Conservation (phyloP, 2,888 invertebrate species). For the Villa cingulata region DNA sequence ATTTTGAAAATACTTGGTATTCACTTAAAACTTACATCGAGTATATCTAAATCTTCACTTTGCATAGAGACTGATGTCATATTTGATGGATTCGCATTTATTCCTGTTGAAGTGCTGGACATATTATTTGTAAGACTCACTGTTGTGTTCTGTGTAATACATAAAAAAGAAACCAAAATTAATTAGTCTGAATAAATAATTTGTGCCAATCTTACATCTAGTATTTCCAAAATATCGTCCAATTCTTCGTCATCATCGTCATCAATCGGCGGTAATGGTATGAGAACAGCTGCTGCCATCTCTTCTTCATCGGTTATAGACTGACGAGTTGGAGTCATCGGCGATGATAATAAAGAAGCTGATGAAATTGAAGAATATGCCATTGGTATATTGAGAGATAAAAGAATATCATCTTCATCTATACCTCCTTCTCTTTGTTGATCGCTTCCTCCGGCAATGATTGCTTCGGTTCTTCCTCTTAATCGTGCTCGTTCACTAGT, state of each 20-base stretch:
- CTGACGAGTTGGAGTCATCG: not conserved
- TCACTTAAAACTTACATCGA: too few relatives aligned
- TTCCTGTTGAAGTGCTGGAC: not conserved
- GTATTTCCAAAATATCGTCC: conserved; percentile 10
- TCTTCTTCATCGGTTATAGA: conserved; percentile 1
- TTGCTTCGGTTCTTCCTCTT: too few relatives aligned
- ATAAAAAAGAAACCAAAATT: not conserved
- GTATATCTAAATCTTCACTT: too few relatives aligned
- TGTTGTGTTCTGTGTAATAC: not conserved
- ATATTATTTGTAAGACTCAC: not conserved
- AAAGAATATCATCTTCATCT: too few relatives aligned
- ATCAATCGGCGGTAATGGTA: conserved; percentile 8
- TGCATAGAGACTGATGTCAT: too few relatives aligned
- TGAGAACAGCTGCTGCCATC: conserved; percentile 8
- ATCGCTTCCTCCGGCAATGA: too few relatives aligned
- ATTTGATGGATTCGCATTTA: too few relatives aligned
- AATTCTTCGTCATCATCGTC: conserved; percentile 12
- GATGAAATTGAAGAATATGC: too few relatives aligned
- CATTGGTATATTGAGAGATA: too few relatives aligned
- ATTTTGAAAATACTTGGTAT: too few relatives aligned
- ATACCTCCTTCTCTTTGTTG: not conserved
- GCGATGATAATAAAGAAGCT: too few relatives aligned
- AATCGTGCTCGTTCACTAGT: too few relatives aligned
- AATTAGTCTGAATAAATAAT: not conserved
- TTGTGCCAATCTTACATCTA: conserved; percentile 5